These are phyloP conservation scores for Formica selysi DNA, from an alignment of 1,140 invertebrate genomes.

Conservation along the genomic window DNA sequence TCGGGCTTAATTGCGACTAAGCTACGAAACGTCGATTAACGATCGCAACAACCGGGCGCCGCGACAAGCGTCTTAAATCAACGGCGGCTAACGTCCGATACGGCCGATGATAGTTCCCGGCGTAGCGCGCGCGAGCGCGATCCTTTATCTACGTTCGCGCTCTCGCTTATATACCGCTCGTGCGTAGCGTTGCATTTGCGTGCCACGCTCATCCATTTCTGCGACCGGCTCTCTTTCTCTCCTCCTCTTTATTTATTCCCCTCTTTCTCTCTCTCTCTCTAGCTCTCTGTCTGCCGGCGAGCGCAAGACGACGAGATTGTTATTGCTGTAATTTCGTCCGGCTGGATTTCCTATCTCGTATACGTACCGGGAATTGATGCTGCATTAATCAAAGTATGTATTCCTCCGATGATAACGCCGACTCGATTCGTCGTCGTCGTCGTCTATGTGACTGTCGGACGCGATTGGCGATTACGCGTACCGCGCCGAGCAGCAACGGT, in stretches of 20 bases:
- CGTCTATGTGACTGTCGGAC: constrained; percentile 3
- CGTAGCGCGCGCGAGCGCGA: constrained; percentile 54
- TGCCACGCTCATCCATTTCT: constrained; percentile 44
- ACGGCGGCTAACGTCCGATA: constrained; percentile 44
- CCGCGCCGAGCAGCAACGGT: neutral
- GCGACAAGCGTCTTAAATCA: constrained; percentile 79
- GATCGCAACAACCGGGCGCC: constrained; percentile 80
- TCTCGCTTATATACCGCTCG: constrained; percentile 16
- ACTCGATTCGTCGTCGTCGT: constrained; percentile 31
- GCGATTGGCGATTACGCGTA: constrained; percentile 21
- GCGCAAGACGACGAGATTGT: constrained; percentile 28
- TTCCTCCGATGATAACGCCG: constrained; percentile 44
- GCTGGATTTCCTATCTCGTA: constrained; percentile 49
- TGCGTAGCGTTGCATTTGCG: constrained; percentile 45
- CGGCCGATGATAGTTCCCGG: constrained; percentile 40
- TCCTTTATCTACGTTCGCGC: constrained; percentile 52
- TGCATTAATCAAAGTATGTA: constrained; percentile 54
- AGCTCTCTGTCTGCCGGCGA: neutral
- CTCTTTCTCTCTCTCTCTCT: neutral
- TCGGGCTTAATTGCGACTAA: constrained; percentile 80
- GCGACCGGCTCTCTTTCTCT: neutral
- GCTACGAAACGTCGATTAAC: constrained; percentile 82
- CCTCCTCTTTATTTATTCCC: neutral
- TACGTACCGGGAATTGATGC: constrained; percentile 50
- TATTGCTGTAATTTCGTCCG: constrained; percentile 57